A percentile compares a stretch with the other conserved stretches of the same genome.
phyloP scores from a whole-genome alignment of 2,797 vertebrate species.

The Sebastes taczanowskii region DNA sequence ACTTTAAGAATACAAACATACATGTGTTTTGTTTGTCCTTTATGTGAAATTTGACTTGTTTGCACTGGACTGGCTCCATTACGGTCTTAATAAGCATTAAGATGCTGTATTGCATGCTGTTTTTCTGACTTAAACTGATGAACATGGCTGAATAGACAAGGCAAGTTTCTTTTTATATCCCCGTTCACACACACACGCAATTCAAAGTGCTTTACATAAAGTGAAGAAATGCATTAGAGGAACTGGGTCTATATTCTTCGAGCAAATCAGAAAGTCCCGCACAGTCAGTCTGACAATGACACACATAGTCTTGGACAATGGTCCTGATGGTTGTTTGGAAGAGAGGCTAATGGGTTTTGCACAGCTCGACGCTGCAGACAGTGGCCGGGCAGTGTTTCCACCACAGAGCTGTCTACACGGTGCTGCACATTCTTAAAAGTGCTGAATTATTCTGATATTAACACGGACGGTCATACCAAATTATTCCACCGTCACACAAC shows the following conservation, averaged over 20 bases:
- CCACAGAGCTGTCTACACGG: not conserved
- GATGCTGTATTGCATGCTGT: not conserved
- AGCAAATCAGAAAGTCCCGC: not conserved
- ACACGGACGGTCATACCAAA: not conserved
- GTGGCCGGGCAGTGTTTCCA: not conserved
- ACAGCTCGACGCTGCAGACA: not conserved
- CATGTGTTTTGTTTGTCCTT: not conserved
- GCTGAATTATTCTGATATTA: not conserved
- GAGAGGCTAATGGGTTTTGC: conserved; percentile 3
- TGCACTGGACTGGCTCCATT: not conserved
- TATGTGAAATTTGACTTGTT: not conserved
- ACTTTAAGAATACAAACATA: not conserved
- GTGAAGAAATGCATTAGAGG: not conserved
- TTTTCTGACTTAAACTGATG: not conserved
- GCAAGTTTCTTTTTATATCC: not conserved
- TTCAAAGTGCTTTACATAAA: not conserved
- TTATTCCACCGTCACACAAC: not conserved
- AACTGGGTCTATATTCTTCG: not conserved
- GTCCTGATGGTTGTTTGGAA: not conserved
- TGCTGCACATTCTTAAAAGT: not conserved
- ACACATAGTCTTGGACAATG: not conserved
- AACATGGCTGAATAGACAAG: not conserved
- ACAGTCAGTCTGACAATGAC: not conserved
- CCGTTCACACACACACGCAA: not conserved
- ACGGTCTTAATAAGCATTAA: not conserved